Evolutionary conservation across 2,888 invertebrate genomes (phyloP).

Genomic region (Plagodis pulveraria): DNA sequence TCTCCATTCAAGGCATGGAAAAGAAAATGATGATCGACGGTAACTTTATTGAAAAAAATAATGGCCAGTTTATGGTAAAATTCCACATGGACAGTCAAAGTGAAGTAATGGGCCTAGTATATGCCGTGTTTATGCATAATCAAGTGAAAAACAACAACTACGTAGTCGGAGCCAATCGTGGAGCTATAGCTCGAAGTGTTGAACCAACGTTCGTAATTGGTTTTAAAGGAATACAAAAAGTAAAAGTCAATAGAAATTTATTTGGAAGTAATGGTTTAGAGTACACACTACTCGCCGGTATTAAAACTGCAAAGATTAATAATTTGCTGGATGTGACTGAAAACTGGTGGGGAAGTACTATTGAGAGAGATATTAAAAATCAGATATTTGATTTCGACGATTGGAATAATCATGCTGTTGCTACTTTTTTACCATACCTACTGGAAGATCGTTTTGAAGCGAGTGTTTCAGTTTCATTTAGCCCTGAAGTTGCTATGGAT

Average conservation of each 20-base stretch:
- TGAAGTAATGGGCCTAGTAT: slow-evolving; percentile 94
- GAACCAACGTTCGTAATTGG: slow-evolving; percentile 94
- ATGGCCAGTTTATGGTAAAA: slow-evolving; percentile 93
- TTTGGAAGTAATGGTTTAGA: slow-evolving; percentile 93
- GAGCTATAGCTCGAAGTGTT: slow-evolving; percentile 62
- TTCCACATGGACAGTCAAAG: slow-evolving; percentile 96
- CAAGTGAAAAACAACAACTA: slow-evolving; percentile 89
- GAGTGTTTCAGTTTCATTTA: slow-evolving; percentile 89
- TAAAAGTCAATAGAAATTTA: slow-evolving; percentile 94
- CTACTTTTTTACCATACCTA: slow-evolving; percentile 94
- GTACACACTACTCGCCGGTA: slow-evolving; percentile 97
- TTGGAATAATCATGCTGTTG: slow-evolving; percentile 99
- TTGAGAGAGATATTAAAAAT: slow-evolving; percentile 89
- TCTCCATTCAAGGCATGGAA: slow-evolving; percentile 97
- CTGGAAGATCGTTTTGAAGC: slow-evolving; percentile 91
- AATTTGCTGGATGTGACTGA: slow-evolving; percentile 94
- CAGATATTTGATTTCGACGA: slow-evolving; percentile 99
- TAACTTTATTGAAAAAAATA: slow-evolving; percentile 92
- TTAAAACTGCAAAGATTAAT: slow-evolving; percentile 93
- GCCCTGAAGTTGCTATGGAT: slow-evolving; percentile 83
- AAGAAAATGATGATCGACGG: slow-evolving; percentile 94
- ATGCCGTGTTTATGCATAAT: slow-evolving; percentile 92
- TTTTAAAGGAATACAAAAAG: slow-evolving; percentile 97
- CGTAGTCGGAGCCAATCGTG: slow-evolving; percentile 61
- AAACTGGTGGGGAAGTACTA: slow-evolving; percentile 98